Conservation (phyloP, 1,140 invertebrate genomes). For the Holcopasites calliopsidis region DNA sequence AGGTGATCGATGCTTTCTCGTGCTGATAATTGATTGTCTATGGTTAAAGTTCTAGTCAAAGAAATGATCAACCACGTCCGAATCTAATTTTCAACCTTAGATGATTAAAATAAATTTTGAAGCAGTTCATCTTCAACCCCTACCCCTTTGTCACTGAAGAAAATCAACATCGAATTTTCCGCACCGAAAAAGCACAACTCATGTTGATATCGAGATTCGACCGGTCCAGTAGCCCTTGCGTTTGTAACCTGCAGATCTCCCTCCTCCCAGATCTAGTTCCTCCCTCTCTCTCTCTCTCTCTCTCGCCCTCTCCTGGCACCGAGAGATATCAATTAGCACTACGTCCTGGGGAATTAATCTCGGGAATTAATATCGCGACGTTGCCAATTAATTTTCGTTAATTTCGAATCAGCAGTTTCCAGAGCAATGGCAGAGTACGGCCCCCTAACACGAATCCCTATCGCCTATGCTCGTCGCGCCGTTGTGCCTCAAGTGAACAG, state of each 20-base stretch:
- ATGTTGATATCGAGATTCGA: conserved; percentile 40
- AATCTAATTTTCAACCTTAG: no score
- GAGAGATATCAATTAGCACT: conserved; percentile 74
- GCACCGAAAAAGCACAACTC: conserved; percentile 27
- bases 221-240: conserved; percentile 32
- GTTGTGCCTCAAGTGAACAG: not conserved
- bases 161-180: conserved; percentile 15
- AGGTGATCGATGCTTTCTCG: not conserved
- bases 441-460: conserved; percentile 64
- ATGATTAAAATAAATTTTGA: conserved; percentile 7
- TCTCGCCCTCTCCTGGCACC: conserved; percentile 54
- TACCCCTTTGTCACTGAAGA: no score
- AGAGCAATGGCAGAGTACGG: conserved; percentile 65
- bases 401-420: conserved; percentile 77
- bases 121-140: no score
- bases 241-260: conserved; percentile 48
- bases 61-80: no score
- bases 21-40: no score
- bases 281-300: conserved; percentile 17
- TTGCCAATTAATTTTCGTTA: conserved; percentile 78
- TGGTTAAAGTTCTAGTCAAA: no score
- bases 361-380: conserved; percentile 75
- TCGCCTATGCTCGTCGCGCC: conserved; percentile 40
- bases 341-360: conserved; percentile 73
- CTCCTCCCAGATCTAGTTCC: not conserved